Evolutionary conservation across 2,888 invertebrate species (phyloP), one percentile per base, ranked within the genome.

Genomic region (Nomada hirtipes): DNA sequence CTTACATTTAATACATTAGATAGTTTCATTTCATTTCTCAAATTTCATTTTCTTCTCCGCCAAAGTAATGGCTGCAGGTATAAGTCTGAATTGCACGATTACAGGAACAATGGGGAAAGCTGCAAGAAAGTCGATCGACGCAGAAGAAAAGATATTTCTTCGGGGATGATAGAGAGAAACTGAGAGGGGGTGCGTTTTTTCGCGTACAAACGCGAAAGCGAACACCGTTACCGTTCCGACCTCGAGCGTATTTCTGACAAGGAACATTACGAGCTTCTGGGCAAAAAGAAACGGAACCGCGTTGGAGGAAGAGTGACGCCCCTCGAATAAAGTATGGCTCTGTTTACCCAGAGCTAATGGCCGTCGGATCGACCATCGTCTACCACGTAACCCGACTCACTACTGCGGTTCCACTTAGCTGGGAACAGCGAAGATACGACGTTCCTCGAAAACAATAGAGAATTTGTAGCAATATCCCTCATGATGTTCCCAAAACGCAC

Each of bases 291-390:
- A 87, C 89, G 91, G 91, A 91, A 91, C 88, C 86, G 85, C 89
- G 89, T 89, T 89, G 90, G 91, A 90, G 89, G 89, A 92, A 91
- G 91, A 91, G 92, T 91, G 91, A 93, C 91, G 93, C 92, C 92
- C 90, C 87, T 87, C 88, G 90, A 91, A 91, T 93, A 93, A 93
- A 93, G 92, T 93, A 93, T 93, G 89, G 91, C 91, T 92, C 92
- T 93, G 93, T 93, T 93, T 93, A 93, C 93, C 90, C 91, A 89
- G 88, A 89, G 92, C 92, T 93, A 93, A 93, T 93, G 93, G 93
- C 91, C 91, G 91, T 90, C 90, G 91, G 90, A 92, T 92, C 92
- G 91, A 89, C 91, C 91, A 90, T 89, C 90, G 91, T 92, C 91
- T 90, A 89, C 88, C 85, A 79, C 87, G 87, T 88, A 91, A 85